Evolutionary conservation across 2,797 vertebrate genomes (phyloP), one percentile per base, ranked within the genome.

Genomic region (Coregonus suidteri): DNA sequence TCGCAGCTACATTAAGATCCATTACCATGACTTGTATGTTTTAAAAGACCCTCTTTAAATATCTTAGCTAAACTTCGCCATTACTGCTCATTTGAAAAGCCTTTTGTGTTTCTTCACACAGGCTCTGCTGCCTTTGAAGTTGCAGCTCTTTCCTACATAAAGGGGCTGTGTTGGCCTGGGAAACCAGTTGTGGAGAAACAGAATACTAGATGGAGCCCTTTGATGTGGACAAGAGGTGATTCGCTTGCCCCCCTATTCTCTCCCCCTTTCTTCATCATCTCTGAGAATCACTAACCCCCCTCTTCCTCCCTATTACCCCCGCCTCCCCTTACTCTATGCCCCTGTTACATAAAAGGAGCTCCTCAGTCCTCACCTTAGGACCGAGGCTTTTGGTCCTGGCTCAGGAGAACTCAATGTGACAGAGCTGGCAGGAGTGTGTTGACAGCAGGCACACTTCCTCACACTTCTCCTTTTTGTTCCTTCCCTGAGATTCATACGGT

Each of bases 131-230:
- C 54, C 69, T 84, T 77, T 84, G 73, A 76, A 81, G 59, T 76
- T 13, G 37, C 51, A 6, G 69, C 70, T 67, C 70, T 83, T 70
- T 51, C 72, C 68, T 65, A 66, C 59, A 56, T 82, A 79, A 85
- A 84, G 18, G 41, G 6, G 31, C 76, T 71, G 80, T 83, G 85
- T 75, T 77, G 78, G 71, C 75, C 37, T 81, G 82, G 77, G 76
- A 62, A 62, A 62, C 20, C 2, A 20, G 20, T 47, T 47, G 81
- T 79, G 77, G 16, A 14, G 0, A 47, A 47, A 47, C 41, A 47
- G 41, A 15, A 47, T 25, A 25, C 13, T 20, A 35, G 30, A 65
- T 62, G 53, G n/a, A 64, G 78, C 78, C 82, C 79, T 84, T 72
- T 70, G 73, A 79, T 67, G 77, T 73, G 72, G 75, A 80, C 69